These are phyloP conservation scores for Diabrotica virgifera DNA, from an alignment of 1,140 invertebrate genomes.

Conservation along the genomic window DNA sequence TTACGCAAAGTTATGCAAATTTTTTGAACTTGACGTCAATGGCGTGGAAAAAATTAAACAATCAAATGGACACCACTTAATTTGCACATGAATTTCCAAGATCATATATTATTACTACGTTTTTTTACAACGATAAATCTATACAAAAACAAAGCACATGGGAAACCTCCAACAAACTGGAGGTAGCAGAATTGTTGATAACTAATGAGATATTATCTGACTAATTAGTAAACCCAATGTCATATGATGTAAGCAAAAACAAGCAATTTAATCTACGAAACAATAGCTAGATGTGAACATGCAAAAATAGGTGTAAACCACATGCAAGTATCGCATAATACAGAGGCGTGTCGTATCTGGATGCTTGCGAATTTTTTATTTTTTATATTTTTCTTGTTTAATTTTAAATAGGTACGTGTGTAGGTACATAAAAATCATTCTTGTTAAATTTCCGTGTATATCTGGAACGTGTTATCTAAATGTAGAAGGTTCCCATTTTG, in stretches of 20 bases:
- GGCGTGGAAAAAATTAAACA: background rate
- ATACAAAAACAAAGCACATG: conserved; percentile 17
- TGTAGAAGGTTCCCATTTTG: too few species aligned
- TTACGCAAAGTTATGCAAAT: too few species aligned
- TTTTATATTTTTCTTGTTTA: too few species aligned
- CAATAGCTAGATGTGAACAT: conserved; percentile 31
- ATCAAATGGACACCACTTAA: background rate
- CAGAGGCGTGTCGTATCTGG: conserved; percentile 33
- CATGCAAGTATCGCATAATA: conserved; percentile 28
- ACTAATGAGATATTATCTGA: conserved; percentile 28
- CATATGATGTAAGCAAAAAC: conserved; percentile 39
- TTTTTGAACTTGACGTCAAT: too few species aligned
- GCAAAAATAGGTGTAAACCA: conserved; percentile 28
- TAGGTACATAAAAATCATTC: too few species aligned
- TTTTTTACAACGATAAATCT: background rate
- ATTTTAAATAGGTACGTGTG: too few species aligned
- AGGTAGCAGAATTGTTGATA: conserved; percentile 35
- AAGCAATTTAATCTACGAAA: conserved; percentile 20
- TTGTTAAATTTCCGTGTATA: too few species aligned
- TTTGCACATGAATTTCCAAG: background rate
- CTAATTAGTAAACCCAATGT: conserved; percentile 42
- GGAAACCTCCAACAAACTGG: conserved; percentile 30
- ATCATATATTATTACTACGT: background rate
- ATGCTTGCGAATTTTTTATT: background rate
- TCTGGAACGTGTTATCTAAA: too few species aligned